A percentile compares a stretch with the other conserved stretches of the same genome.
Evolutionary conservation across 1,140 invertebrate genomes (phyloP).

Genomic region (Ips typographus): DNA sequence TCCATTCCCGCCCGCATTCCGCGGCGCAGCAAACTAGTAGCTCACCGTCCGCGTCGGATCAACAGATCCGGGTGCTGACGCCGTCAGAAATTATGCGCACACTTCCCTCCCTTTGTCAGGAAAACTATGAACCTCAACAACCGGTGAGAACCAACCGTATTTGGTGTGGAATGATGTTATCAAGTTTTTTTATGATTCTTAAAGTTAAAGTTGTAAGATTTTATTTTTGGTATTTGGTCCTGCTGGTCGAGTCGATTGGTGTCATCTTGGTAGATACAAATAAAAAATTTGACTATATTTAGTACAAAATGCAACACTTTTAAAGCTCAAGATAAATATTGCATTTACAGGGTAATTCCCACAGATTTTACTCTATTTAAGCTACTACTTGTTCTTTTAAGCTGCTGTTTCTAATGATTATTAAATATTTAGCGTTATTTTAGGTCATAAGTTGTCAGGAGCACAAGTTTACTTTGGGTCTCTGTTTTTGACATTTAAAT

Average conservation of each 20-base stretch:
- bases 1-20: conserved; percentile 13
- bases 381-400: too few relatives aligned
- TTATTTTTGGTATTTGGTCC: conserved; percentile 8
- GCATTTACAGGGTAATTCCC: too few relatives aligned
- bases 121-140: conserved; percentile 64
- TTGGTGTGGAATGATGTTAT: conserved; percentile 43
- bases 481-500: too few relatives aligned
- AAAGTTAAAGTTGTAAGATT: conserved; percentile 12
- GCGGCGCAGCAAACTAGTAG: conserved; percentile 27
- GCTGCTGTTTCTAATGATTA: too few relatives aligned
- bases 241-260: neutral
- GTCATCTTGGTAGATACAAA: neutral
- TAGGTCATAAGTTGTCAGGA: too few relatives aligned
- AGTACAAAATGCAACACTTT: too few relatives aligned
- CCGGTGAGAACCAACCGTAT: conserved; percentile 58
- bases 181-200: conserved; percentile 40
- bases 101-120: conserved; percentile 74
- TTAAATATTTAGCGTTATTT: too few relatives aligned
- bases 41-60: conserved; percentile 57
- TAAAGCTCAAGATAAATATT: too few relatives aligned
- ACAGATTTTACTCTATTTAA: too few relatives aligned
- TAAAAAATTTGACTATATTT: conserved; percentile 3
- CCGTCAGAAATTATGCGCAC: conserved; percentile 85
- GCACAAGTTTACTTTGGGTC: too few relatives aligned
- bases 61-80: conserved; percentile 81